Conservation (phyloP, 2,113 vertebrate genomes). For the Bos taurus region ARS-UCD2.0 NC_037343.1:7776001-7776500, state of each 20-base stretch:
- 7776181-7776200: neutral
- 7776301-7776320: neutral
- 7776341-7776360: neutral
- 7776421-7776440: neutral
- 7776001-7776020: neutral
- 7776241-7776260: neutral
- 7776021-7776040: neutral
- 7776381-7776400: neutral
- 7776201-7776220: neutral
- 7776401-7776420: neutral
- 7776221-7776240: neutral
- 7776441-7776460: neutral
- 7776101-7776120: neutral
- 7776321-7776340: neutral
- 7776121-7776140: neutral
- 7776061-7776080: neutral
- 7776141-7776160: neutral
- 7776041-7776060: neutral
- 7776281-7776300: neutral
- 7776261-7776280: neutral
- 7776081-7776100: neutral
- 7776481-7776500: neutral
- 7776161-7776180: neutral
- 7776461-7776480: neutral
- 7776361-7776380: neutral